These are phyloP conservation scores for Ovis aries DNA, from an alignment of 2,113 vertebrate species.

Conservation along the genomic window DNA sequence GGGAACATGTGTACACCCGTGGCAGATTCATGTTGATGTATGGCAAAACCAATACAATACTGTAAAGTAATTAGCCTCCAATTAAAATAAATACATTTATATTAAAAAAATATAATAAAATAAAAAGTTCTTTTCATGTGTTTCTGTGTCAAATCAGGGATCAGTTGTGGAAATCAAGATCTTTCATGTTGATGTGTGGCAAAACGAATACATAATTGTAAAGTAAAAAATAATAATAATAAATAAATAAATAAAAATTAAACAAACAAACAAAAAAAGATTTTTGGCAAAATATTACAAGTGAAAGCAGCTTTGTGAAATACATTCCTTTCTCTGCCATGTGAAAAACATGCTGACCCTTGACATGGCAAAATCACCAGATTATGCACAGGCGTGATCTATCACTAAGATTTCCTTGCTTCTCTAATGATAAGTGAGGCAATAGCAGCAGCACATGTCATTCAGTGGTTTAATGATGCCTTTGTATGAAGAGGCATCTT, in stretches of 20 bases:
- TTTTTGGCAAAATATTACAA: not conserved
- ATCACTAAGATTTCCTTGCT: not conserved
- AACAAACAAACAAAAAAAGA: not conserved
- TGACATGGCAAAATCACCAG: not conserved
- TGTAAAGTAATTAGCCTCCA: too few relatives aligned
- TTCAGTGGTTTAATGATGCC: too few relatives aligned
- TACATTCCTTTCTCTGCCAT: not conserved
- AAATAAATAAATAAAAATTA: too few relatives aligned
- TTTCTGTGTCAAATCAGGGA: not conserved
- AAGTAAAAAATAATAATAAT: too few relatives aligned
- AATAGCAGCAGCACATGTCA: not conserved
- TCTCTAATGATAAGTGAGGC: not conserved
- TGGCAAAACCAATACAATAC: too few relatives aligned
- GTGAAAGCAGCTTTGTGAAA: not conserved
- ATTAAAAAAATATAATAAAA: too few relatives aligned
- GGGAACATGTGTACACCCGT: too few relatives aligned
- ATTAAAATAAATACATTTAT: too few relatives aligned
- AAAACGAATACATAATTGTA: too few relatives aligned
- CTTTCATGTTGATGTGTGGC: not conserved
- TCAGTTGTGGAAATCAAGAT: not conserved
- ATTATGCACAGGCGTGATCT: not conserved
- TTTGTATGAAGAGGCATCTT: not conserved
- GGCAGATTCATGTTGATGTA: accelerated
- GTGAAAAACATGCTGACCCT: not conserved
- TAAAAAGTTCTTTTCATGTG: not conserved